Percentiles rank a stretch among this genome's conserved stretches.
Conservation (phyloP, 2,888 invertebrate genomes). For the Elaeidobius kamerunicus region DNA sequence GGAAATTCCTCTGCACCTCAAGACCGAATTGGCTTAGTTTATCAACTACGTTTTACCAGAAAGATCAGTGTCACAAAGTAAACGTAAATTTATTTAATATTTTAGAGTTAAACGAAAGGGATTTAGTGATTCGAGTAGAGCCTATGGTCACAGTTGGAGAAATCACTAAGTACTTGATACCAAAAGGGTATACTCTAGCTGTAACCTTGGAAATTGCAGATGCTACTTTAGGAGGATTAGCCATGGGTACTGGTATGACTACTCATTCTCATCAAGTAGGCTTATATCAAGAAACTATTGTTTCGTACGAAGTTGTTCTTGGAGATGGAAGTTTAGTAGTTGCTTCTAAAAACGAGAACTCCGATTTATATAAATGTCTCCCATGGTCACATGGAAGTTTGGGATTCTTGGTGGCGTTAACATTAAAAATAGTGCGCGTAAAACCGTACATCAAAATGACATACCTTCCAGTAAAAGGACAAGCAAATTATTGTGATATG, state of each 20-base stretch:
- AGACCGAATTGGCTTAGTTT: conserved; percentile 69
- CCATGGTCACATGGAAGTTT: conserved; percentile 68
- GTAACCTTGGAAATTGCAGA: conserved; percentile 67
- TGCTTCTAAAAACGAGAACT: conserved; percentile 55
- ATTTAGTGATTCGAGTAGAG: conserved; percentile 61
- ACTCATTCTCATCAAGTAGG: conserved; percentile 70
- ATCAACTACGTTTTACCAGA: conserved; percentile 65
- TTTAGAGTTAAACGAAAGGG: conserved; percentile 56
- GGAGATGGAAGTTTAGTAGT: conserved; percentile 60
- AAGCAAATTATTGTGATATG: conserved; percentile 61
- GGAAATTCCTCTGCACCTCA: conserved; percentile 62
- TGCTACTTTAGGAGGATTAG: conserved; percentile 66
- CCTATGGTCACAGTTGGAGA: conserved; percentile 67
- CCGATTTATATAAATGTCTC: conserved; percentile 58
- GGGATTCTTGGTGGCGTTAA: conserved; percentile 63
- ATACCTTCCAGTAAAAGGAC: conserved; percentile 61
- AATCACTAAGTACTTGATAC: conserved; percentile 61
- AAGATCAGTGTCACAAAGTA: conserved; percentile 61
- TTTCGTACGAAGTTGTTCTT: conserved; percentile 63
- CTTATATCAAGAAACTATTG: conserved; percentile 64
- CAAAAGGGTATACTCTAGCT: conserved; percentile 64
- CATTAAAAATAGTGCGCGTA: conserved; percentile 57
- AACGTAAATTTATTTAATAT: conserved; percentile 63
- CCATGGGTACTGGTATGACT: conserved; percentile 71
- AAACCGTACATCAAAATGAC: conserved; percentile 64